Conservation (phyloP, 2,888 invertebrate genomes). For the Gastracanthus pulcherrimus region DNA sequence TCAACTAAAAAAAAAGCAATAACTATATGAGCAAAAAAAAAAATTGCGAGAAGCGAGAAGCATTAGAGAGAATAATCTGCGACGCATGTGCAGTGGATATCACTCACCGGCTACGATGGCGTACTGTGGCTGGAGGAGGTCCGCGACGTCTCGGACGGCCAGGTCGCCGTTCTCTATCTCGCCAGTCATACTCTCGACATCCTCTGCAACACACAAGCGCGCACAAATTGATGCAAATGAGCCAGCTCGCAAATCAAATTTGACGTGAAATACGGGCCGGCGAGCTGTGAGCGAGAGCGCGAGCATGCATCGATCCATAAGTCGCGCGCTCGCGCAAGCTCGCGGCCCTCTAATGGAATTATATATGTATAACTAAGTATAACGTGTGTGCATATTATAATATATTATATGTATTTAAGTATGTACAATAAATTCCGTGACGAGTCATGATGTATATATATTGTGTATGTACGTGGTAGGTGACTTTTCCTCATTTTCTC, state of each 20-base stretch:
- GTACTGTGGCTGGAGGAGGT: constrained; percentile 92
- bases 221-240: constrained; percentile 27
- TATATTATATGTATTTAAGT: no score
- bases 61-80: no score
- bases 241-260: constrained; percentile 28
- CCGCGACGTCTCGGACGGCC: constrained; percentile 89
- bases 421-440: background rate
- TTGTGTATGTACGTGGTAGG: no score
- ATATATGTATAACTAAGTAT: background rate
- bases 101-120: constrained; percentile 89
- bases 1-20: no score
- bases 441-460: no score
- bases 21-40: no score
- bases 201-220: constrained; percentile 71
- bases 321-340: constrained; percentile 1
- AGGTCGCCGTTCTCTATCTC: constrained; percentile 82
- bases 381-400: background rate
- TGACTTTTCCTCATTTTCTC: no score
- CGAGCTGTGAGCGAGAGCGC: no score
- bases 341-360: constrained; percentile 35
- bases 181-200: constrained; percentile 77
- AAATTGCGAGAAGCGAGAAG: no score
- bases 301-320: background rate
- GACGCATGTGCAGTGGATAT: no score
- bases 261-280: background rate